Conservation (phyloP, 1,140 invertebrate species). For the Trachymyrmex cornetzi region DNA sequence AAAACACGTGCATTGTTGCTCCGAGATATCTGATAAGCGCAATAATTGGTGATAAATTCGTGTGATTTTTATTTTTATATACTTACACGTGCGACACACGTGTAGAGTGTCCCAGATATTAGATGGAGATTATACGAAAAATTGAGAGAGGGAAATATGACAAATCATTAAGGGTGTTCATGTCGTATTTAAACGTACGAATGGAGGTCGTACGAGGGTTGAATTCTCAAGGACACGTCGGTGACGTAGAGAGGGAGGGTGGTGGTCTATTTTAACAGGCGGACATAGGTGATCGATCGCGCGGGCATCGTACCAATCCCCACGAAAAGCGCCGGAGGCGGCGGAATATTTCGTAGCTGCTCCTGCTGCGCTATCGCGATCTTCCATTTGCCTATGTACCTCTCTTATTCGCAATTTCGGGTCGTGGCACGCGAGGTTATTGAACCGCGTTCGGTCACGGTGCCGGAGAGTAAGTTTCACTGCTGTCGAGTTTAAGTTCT, state of each 20-base stretch:
- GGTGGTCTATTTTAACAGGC: conserved; percentile 68
- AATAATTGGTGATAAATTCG: background rate
- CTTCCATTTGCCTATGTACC: conserved; percentile 1
- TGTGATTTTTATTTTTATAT: background rate
- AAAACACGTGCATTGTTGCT: background rate
- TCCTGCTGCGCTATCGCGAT: conserved; percentile 5
- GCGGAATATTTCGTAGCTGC: conserved; percentile 49
- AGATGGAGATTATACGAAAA: background rate
- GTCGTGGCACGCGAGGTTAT: conserved; percentile 69
- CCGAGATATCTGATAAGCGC: background rate
- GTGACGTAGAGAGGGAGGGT: conserved; percentile 65
- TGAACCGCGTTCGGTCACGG: conserved; percentile 56
- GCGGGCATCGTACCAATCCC: conserved; percentile 43
- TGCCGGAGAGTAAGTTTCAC: conserved; percentile 54
- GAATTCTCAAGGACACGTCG: conserved; percentile 68
- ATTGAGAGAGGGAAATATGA: background rate
- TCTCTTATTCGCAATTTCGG: conserved; percentile 58
- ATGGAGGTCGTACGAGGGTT: conserved; percentile 47
- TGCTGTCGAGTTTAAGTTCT: conserved; percentile 32
- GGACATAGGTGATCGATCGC: conserved; percentile 69
- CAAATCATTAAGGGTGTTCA: conserved; percentile 33
- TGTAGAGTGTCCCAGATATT: background rate
- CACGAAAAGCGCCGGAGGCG: conserved; percentile 28
- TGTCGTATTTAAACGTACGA: conserved; percentile 50
- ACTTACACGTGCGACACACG: background rate